Conservation (phyloP, 2,113 vertebrate genomes). For the Eudorcas thomsonii region DNA sequence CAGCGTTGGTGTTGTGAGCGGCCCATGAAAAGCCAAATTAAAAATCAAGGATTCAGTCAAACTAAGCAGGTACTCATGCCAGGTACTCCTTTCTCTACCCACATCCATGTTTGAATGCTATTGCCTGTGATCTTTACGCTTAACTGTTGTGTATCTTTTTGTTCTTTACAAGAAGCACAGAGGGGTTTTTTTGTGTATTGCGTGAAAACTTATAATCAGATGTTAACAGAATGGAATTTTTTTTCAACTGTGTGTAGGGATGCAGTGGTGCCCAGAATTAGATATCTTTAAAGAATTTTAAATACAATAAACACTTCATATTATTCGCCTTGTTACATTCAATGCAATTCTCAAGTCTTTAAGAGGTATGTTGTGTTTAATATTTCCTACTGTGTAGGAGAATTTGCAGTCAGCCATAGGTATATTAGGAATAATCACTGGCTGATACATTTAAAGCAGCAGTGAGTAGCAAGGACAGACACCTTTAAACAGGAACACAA, state of each 20-base stretch:
- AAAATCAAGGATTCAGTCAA: constrained; percentile 99
- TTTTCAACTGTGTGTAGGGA: constrained; percentile 89
- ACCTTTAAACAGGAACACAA: constrained; percentile 66
- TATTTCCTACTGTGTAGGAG: constrained; percentile 89
- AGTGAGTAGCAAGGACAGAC: constrained; percentile 72
- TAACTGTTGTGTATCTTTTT: constrained; percentile 88
- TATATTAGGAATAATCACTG: constrained; percentile 73
- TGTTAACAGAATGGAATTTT: constrained; percentile 88
- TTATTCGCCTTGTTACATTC: constrained; percentile 89
- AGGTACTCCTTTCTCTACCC: constrained; percentile 99
- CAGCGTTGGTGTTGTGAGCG: constrained; percentile 99
- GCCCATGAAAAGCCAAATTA: constrained; percentile 99
- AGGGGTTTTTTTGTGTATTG: constrained; percentile 85
- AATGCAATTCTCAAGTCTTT: constrained; percentile 88
- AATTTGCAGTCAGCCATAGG: constrained; percentile 81
- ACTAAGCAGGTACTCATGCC: constrained; percentile 99
- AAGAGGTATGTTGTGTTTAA: constrained; percentile 91
- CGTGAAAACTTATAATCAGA: constrained; percentile 82
- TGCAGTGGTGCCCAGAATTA: constrained; percentile 91
- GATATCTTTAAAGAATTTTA: constrained; percentile 88
- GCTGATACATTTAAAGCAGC: constrained; percentile 75
- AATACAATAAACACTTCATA: constrained; percentile 87
- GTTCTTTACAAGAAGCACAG: constrained; percentile 85
- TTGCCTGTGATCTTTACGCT: constrained; percentile 97
- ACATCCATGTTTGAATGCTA: constrained; percentile 99